Percentiles rank a stretch among this genome's conserved stretches.
Conservation (phyloP, 1,140 invertebrate genomes). For the Drosophila suzukii region DNA sequence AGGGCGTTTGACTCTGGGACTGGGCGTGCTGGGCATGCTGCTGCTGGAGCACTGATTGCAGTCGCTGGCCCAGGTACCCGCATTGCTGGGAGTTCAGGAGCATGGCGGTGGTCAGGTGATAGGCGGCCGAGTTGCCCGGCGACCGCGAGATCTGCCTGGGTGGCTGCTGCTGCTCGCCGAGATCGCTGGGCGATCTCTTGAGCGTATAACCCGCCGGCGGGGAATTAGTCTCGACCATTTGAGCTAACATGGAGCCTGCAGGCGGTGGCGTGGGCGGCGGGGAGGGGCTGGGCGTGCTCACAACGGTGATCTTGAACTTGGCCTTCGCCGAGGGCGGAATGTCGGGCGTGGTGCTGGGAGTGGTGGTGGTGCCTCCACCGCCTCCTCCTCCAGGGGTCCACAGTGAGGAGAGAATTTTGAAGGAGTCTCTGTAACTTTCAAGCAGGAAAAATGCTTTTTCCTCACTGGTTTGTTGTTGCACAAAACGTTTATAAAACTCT, state of each 20-base stretch:
- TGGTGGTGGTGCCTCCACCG: slow-evolving; percentile 17
- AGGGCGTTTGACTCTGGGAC: slow-evolving; percentile 70
- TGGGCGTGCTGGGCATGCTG: slow-evolving; percentile 62
- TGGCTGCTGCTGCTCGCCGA: slow-evolving; percentile 61
- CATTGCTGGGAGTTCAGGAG: slow-evolving; percentile 82
- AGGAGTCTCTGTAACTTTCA: slow-evolving; percentile 20
- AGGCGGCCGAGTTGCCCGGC: slow-evolving; percentile 62
- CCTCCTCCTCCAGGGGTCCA: slow-evolving; percentile 63
- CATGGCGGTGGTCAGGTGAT: slow-evolving; percentile 83
- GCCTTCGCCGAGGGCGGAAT: slow-evolving; percentile 46
- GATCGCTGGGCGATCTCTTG: slow-evolving; percentile 71
- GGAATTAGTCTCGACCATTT: slow-evolving; percentile 79
- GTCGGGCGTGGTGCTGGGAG: slow-evolving; percentile 30
- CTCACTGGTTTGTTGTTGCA: background rate
- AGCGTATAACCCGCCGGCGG: slow-evolving; percentile 72
- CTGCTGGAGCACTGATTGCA: slow-evolving; percentile 76
- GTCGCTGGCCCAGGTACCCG: slow-evolving; percentile 76
- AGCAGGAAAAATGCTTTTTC: background rate
- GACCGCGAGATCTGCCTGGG: slow-evolving; percentile 62
- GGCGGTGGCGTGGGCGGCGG: slow-evolving; percentile 71
- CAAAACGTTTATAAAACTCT: background rate
- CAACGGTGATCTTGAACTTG: slow-evolving; percentile 82
- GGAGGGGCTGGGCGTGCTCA: slow-evolving; percentile 78
- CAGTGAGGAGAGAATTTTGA: slow-evolving; percentile 84
- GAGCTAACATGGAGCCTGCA: slow-evolving; percentile 26